A percentile compares a stretch with the other conserved stretches of the same genome.
Conservation (phyloP, 2,113 vertebrate species). For the Nyctibius bracteatus region DNA sequence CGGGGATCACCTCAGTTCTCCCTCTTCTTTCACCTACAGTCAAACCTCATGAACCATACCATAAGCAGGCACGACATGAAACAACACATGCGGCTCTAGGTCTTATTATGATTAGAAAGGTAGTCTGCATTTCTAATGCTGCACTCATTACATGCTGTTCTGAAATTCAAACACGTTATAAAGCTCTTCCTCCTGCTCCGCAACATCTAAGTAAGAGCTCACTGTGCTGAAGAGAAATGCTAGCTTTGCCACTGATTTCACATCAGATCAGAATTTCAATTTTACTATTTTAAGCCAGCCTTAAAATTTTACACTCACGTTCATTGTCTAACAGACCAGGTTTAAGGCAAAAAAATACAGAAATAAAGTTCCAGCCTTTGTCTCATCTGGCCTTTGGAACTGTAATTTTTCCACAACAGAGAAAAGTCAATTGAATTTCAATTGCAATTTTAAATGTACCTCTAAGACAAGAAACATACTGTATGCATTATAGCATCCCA, state of each 20-base stretch:
- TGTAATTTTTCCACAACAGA: background rate
- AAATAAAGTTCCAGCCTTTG: background rate
- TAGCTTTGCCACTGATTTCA: background rate
- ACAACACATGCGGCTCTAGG: background rate
- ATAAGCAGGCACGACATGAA: background rate
- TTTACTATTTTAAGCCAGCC: background rate
- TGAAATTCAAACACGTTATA: background rate
- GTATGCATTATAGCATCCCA: background rate
- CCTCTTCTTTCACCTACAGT: background rate
- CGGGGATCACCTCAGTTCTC: background rate
- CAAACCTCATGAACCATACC: background rate
- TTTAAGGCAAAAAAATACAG: background rate
- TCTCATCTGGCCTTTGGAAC: background rate
- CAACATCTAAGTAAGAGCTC: background rate
- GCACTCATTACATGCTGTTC: background rate
- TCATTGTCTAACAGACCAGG: background rate
- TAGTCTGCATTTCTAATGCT: background rate
- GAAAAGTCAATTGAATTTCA: background rate
- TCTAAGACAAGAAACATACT: conserved; percentile 1
- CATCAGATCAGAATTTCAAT: background rate
- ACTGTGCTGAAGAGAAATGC: background rate
- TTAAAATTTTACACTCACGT: background rate
- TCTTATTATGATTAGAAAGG: background rate
- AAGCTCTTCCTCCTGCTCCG: background rate
- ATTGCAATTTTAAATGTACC: conserved; percentile 1